phyloP scores from a whole-genome alignment of 2,113 vertebrate genomes.

The Cyprinodon variegatus region DNA sequence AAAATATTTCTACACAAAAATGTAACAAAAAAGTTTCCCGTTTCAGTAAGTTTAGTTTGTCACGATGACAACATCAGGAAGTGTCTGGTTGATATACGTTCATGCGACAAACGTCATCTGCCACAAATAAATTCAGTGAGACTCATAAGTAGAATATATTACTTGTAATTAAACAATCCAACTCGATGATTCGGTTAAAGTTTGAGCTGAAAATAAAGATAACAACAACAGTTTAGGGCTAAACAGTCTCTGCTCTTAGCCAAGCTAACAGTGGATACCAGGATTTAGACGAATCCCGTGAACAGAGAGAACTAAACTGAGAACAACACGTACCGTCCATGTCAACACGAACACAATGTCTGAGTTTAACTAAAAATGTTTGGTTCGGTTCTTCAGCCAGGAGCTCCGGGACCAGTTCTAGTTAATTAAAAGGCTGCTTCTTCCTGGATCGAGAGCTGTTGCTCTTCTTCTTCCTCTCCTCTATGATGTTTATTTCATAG shows the following conservation, averaged over 20 bases:
- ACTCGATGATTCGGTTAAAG: not conserved
- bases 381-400: too few species aligned
- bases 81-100: not conserved
- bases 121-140: not conserved
- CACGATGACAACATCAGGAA: not conserved
- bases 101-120: not conserved
- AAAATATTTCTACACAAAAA: too few species aligned
- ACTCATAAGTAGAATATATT: too few species aligned
- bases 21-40: too few species aligned
- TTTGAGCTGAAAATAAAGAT: not conserved
- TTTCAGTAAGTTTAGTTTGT: not conserved
- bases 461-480: too few species aligned
- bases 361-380: not conserved
- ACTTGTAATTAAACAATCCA: too few species aligned
- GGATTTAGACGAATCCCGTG: not conserved
- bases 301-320: not conserved
- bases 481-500: too few species aligned
- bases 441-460: too few species aligned
- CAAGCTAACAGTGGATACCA: conserved; percentile 35
- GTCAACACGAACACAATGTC: not conserved
- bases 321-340: conserved; percentile 69
- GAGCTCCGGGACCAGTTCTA: too few species aligned
- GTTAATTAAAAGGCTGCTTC: too few species aligned
- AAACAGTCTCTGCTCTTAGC: conserved; percentile 12
- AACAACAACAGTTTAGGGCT: conserved; percentile 32